A percentile compares a stretch with the other conserved stretches of the same genome.
phyloP scores from a whole-genome alignment of 37 sponge, comb jelly and placozoan species.

The Tethya wilhelma region DNA sequence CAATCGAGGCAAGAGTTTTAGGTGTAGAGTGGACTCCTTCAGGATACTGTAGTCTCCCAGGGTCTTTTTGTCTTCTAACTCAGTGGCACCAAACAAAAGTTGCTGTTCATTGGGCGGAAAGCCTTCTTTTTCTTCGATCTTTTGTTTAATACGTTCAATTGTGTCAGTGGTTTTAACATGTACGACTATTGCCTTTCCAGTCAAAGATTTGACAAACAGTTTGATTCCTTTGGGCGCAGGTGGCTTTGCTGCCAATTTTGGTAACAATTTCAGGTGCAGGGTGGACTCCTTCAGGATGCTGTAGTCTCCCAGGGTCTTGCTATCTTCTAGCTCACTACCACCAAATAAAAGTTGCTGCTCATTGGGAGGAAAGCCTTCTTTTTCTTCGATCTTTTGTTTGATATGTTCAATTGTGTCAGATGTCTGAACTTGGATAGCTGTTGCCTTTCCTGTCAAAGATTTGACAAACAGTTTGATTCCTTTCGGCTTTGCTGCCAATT shows the following conservation, averaged over 20 bases:
- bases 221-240: too few species aligned
- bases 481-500: too few species aligned
- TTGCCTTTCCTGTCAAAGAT: constrained; percentile 92
- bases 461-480: constrained; percentile 94
- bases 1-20: neutral
- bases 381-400: constrained; percentile 93
- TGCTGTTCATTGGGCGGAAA: neutral
- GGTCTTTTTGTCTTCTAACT: neutral
- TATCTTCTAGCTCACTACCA: constrained; percentile 78
- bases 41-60: neutral
- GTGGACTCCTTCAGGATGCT: constrained; percentile 82
- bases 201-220: too few species aligned
- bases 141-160: neutral
- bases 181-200: neutral
- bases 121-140: neutral
- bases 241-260: too few species aligned
- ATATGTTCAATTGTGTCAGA: constrained; percentile 92
- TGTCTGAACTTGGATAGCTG: constrained; percentile 90
- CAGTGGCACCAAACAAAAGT: neutral
- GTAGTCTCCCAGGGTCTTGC: neutral
- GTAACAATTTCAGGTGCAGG: too few species aligned
- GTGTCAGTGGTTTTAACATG: neutral
- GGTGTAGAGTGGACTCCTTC: neutral
- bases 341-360: constrained; percentile 94
- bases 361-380: constrained; percentile 92